These are phyloP conservation scores for Torymus texanus DNA, from an alignment of 2,888 invertebrate genomes.

Conservation along the genomic window DNA sequence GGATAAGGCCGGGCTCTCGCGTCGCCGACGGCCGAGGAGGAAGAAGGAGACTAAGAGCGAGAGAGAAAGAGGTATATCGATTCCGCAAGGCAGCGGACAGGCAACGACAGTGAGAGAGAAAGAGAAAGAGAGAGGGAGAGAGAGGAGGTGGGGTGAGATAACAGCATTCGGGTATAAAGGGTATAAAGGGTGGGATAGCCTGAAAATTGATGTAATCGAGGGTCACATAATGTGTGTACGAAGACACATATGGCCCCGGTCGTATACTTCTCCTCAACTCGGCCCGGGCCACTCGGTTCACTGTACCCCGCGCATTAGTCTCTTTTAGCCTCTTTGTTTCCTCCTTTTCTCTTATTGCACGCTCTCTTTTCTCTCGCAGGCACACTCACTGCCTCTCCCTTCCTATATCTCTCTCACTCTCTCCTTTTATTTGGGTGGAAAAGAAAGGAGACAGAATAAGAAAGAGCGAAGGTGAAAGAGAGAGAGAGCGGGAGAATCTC, in stretches of 20 bases:
- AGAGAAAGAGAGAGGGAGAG: background rate
- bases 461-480: background rate
- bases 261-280: background rate
- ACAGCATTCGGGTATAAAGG: background rate
- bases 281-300: background rate
- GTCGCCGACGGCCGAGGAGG: no score
- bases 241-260: background rate
- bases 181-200: constrained; percentile 12
- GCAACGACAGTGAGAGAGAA: background rate
- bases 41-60: background rate
- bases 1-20: constrained; percentile 29
- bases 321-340: background rate
- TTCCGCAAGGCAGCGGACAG: background rate
- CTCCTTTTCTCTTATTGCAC: background rate
- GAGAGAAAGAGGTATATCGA: constrained; percentile 30
- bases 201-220: constrained; percentile 50
- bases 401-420: background rate
- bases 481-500: constrained; percentile 21
- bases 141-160: background rate
- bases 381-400: background rate
- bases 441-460: background rate
- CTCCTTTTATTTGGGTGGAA: background rate
- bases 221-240: constrained; percentile 1
- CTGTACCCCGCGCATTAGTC: background rate
- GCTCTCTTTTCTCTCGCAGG: background rate